These are phyloP conservation scores for Melanotaenia nigrans DNA, from an alignment of 2,797 vertebrate genomes.

Conservation along the genomic window DNA sequence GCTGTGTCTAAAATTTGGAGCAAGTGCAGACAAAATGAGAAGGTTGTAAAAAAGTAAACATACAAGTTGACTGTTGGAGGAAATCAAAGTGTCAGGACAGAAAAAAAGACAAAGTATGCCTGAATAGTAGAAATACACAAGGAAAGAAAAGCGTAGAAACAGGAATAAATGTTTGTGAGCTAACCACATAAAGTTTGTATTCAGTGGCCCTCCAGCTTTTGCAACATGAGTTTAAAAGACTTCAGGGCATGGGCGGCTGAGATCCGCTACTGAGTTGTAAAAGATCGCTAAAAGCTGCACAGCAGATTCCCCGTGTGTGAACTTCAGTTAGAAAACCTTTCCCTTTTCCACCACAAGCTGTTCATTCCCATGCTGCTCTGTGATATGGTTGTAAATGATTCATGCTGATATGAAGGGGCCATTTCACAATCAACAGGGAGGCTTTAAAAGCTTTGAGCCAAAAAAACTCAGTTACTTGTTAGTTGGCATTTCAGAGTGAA, in stretches of 20 bases:
- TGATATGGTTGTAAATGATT: slow-evolving; percentile 67
- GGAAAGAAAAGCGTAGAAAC: too few relatives aligned
- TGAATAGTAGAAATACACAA: too few relatives aligned
- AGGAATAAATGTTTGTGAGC: too few relatives aligned
- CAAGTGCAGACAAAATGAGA: too few relatives aligned
- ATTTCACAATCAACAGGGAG: slow-evolving; percentile 13
- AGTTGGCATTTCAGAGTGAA: slow-evolving; percentile 21
- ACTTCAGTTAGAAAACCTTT: not conserved
- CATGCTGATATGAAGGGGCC: slow-evolving; percentile 36
- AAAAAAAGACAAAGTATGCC: too few relatives aligned
- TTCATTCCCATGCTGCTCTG: slow-evolving; percentile 54
- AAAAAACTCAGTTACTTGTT: slow-evolving; percentile 11
- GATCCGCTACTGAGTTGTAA: slow-evolving; percentile 3
- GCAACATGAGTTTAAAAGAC: not conserved
- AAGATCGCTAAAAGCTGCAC: not conserved
- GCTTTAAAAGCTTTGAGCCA: slow-evolving; percentile 52
- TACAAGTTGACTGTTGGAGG: too few relatives aligned
- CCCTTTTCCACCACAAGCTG: slow-evolving; percentile 56
- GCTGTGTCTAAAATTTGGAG: too few relatives aligned
- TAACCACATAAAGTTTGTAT: too few relatives aligned
- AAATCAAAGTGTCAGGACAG: too few relatives aligned
- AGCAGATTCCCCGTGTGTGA: not conserved
- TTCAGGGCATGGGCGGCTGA: not conserved
- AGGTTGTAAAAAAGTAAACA: too few relatives aligned
- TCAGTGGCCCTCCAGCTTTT: not conserved